These are phyloP conservation scores for Bicyclus anynana DNA, from an alignment of 1,140 invertebrate genomes.

Conservation along the genomic window DNA sequence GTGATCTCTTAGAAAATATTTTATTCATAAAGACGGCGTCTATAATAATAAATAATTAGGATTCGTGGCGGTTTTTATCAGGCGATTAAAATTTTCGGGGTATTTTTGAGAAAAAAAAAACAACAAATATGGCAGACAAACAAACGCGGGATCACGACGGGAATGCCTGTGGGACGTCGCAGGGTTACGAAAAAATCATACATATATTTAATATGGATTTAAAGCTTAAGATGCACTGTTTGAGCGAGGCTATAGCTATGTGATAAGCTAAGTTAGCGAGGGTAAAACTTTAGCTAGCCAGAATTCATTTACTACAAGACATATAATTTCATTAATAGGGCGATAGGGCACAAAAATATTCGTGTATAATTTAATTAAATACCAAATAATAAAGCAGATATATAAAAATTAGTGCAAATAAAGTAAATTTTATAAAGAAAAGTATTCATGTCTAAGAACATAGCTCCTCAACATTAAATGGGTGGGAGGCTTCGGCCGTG, in stretches of 20 bases:
- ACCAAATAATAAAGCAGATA: too few species aligned
- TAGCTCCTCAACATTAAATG: too few species aligned
- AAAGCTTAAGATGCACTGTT: neutral
- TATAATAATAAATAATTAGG: constrained; percentile 44
- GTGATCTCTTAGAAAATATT: too few species aligned
- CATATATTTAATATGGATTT: constrained; percentile 11
- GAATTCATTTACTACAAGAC: too few species aligned
- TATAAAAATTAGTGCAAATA: too few species aligned
- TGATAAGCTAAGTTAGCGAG: neutral
- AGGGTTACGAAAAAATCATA: constrained; percentile 16
- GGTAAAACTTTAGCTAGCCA: too few species aligned
- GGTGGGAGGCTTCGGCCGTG: too few species aligned
- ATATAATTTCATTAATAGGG: too few species aligned
- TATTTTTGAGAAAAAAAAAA: constrained; percentile 38
- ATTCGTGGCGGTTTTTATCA: constrained; percentile 37
- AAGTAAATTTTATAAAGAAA: too few species aligned
- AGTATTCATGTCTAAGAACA: too few species aligned
- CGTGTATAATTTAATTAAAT: too few species aligned
- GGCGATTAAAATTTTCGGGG: constrained; percentile 41
- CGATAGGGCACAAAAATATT: too few species aligned
- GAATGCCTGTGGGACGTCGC: constrained; percentile 18
- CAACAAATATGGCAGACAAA: constrained; percentile 30
- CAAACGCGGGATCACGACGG: neutral
- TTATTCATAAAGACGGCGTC: constrained; percentile 42
- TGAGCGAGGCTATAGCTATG: constrained; percentile 2